These are phyloP conservation scores for Lycaena phlaeas DNA, from an alignment of 2,888 invertebrate species.

Conservation along the genomic window DNA sequence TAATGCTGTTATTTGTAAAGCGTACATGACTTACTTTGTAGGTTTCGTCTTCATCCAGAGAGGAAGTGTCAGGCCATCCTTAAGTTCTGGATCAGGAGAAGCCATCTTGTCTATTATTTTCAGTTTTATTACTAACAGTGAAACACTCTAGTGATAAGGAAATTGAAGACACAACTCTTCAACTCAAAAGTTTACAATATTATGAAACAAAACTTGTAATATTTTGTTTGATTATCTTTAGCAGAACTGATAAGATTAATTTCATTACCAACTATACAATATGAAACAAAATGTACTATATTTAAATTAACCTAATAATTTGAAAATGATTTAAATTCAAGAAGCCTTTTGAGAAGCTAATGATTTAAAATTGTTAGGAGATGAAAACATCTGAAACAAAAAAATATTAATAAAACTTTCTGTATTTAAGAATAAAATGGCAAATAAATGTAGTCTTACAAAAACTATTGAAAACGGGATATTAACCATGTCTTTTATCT, in stretches of 20 bases:
- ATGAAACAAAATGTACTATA: conserved; percentile 17
- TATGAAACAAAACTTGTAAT: conserved; percentile 1
- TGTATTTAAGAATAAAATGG: too few relatives aligned
- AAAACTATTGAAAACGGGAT: too few relatives aligned
- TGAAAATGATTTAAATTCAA: conserved; percentile 31
- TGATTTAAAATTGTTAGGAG: conserved; percentile 38
- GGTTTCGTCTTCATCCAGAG: conserved; percentile 84
- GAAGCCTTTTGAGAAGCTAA: conserved; percentile 52
- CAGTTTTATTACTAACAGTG: background rate
- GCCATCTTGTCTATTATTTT: conserved; percentile 35
- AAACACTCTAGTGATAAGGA: background rate
- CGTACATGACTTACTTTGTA: conserved; percentile 51
- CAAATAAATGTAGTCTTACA: too few relatives aligned
- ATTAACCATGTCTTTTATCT: too few relatives aligned
- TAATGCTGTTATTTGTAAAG: too few relatives aligned
- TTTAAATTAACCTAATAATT: conserved; percentile 19
- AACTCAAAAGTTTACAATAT: background rate
- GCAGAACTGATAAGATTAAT: conserved; percentile 60
- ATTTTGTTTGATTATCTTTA: conserved; percentile 42
- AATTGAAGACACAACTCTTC: background rate
- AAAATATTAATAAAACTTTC: background rate
- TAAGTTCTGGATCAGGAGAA: conserved; percentile 72
- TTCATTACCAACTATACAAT: conserved; percentile 35
- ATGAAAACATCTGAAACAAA: conserved; percentile 57
- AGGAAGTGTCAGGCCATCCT: conserved; percentile 77